phyloP scores from a whole-genome alignment of 2,888 invertebrate genomes.

The Neoascia interrupta region DNA sequence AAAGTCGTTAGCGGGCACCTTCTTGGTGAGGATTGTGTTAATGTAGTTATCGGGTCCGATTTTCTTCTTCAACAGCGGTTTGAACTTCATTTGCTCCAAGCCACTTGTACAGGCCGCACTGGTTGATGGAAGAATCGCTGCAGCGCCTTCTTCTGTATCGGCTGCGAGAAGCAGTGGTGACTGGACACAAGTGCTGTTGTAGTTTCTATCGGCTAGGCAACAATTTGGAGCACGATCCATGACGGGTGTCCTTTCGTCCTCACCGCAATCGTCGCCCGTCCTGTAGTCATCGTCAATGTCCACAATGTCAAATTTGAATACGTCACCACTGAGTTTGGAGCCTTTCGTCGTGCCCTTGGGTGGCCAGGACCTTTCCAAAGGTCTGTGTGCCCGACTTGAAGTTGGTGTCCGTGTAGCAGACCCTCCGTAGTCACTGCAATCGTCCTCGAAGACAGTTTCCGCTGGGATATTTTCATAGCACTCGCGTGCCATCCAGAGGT shows the following conservation, averaged over 20 bases:
- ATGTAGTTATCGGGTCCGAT: slow-evolving; percentile 88
- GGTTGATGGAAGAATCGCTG: slow-evolving; percentile 43
- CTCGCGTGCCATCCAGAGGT: slow-evolving; percentile 79
- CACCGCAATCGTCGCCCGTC: slow-evolving; percentile 77
- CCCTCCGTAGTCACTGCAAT: slow-evolving; percentile 75
- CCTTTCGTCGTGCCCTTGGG: slow-evolving; percentile 82
- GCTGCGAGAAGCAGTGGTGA: slow-evolving; percentile 74
- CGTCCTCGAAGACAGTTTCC: slow-evolving; percentile 76
- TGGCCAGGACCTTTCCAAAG: slow-evolving; percentile 87
- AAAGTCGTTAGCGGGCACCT: slow-evolving; percentile 78
- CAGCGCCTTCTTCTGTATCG: slow-evolving; percentile 59
- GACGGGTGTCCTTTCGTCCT: not conserved
- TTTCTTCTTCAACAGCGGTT: slow-evolving; percentile 83
- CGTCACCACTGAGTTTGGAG: slow-evolving; percentile 85
- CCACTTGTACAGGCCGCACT: slow-evolving; percentile 64
- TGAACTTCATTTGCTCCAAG: slow-evolving; percentile 80
- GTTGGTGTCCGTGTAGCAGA: slow-evolving; percentile 75
- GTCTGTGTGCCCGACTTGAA: slow-evolving; percentile 82
- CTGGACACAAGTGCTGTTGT: slow-evolving; percentile 72
- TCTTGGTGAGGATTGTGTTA: slow-evolving; percentile 81
- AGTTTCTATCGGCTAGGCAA: slow-evolving; percentile 48
- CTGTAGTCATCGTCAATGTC: slow-evolving; percentile 86
- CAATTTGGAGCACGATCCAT: not conserved
- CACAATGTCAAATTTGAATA: slow-evolving; percentile 90
- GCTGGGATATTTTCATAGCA: slow-evolving; percentile 78